A percentile compares a stretch with the other conserved stretches of the same genome.
phyloP scores from a whole-genome alignment of 2,797 vertebrate genomes.

The Petrocephalus sullivani region DNA sequence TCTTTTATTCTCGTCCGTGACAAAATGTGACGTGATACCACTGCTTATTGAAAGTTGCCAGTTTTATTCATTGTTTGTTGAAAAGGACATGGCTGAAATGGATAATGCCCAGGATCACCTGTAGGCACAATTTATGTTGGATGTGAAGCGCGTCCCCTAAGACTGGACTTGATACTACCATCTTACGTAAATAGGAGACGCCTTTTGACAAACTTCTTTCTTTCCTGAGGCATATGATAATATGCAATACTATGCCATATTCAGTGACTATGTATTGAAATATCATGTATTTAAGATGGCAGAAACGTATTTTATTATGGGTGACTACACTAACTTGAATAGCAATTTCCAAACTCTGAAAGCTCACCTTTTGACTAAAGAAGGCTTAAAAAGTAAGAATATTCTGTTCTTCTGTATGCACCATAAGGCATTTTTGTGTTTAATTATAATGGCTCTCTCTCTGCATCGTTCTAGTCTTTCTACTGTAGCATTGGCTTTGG shows the following conservation, averaged over 20 bases:
- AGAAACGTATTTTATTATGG: background rate
- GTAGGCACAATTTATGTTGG: background rate
- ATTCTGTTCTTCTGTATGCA: background rate
- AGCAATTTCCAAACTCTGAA: background rate
- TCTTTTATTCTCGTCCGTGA: conserved; percentile 11
- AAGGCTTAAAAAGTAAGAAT: background rate
- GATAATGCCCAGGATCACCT: background rate
- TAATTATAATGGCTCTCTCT: conserved; percentile 19
- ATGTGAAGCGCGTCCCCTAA: background rate
- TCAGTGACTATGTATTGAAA: background rate
- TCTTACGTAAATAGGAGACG: background rate
- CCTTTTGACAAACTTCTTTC: background rate
- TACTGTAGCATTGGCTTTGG: conserved; percentile 22
- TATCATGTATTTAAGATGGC: conserved; percentile 1
- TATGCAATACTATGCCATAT: background rate
- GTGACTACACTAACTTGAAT: background rate
- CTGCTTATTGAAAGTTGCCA: background rate
- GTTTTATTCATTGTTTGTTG: background rate
- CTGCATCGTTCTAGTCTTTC: background rate
- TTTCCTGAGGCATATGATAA: background rate
- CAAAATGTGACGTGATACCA: background rate
- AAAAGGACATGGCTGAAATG: conserved; percentile 1
- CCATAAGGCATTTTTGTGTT: background rate
- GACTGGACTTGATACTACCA: conserved; percentile 2
- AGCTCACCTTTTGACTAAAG: background rate